Evolutionary conservation across 2,888 invertebrate species (phyloP).

Genomic region (Alviniconcha strummeri): DNA sequence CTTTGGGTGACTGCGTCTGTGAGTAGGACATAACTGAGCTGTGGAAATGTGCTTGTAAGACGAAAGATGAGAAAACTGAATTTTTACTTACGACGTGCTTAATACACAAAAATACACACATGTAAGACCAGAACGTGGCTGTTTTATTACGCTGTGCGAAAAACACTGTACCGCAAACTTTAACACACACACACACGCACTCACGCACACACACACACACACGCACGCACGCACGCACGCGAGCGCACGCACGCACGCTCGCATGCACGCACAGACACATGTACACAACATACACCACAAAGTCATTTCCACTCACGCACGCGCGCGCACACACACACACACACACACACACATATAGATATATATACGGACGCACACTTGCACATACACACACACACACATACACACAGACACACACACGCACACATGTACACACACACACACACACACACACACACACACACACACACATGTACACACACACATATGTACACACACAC

Average conservation of each 20-base stretch:
- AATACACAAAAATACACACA: background rate
- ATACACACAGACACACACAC: background rate
- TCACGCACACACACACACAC: slow-evolving; percentile 3
- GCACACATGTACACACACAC: background rate
- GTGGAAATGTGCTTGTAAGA: too few species aligned
- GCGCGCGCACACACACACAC: background rate
- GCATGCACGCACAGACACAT: background rate
- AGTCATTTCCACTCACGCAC: background rate
- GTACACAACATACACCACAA: too few species aligned
- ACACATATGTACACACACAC: background rate
- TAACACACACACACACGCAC: background rate
- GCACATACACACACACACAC: background rate
- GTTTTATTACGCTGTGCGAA: too few species aligned
- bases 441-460: background rate
- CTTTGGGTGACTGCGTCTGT: too few species aligned
- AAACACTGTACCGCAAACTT: background rate
- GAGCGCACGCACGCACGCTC: background rate
- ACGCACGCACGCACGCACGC: background rate
- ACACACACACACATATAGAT: background rate
- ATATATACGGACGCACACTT: background rate
- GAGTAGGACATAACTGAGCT: too few species aligned
- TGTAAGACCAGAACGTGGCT: background rate
- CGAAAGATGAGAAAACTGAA: too few species aligned
- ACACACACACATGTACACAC: background rate
- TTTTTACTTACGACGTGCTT: too few species aligned